Percentiles rank a stretch among this genome's conserved stretches.
These are phyloP conservation scores for Oncorhynchus clarkii DNA, from an alignment of 2,113 vertebrate genomes.

Conservation along the genomic window DNA sequence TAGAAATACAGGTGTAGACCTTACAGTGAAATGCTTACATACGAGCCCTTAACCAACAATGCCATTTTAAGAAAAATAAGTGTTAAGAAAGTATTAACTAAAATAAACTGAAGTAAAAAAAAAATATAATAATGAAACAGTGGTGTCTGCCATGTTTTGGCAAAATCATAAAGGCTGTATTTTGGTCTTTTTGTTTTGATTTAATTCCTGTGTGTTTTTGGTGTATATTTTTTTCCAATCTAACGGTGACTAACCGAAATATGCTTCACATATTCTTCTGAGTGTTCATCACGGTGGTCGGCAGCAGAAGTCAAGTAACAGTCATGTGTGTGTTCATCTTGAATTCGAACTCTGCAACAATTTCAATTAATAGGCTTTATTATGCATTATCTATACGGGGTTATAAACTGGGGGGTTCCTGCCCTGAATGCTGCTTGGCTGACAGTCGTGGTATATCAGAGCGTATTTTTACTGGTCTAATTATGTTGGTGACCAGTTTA, in stretches of 20 bases:
- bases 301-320: background rate
- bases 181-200: conserved; percentile 1
- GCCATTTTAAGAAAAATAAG: too few relatives aligned
- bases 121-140: background rate
- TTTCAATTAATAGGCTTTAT: background rate
- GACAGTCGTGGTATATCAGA: too few relatives aligned
- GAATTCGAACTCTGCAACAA: background rate
- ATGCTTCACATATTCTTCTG: conserved; percentile 3
- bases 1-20: too few relatives aligned
- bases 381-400: background rate
- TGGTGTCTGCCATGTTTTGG: background rate
- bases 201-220: background rate
- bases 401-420: too few relatives aligned
- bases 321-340: background rate
- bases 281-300: background rate
- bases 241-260: conserved; percentile 1
- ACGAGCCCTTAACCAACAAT: too few relatives aligned
- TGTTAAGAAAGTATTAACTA: too few relatives aligned
- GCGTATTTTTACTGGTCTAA: too few relatives aligned
- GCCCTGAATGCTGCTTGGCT: too few relatives aligned
- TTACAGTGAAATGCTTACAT: too few relatives aligned
- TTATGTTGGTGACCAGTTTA: too few relatives aligned
- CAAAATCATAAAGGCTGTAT: conserved; percentile 3
- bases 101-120: too few relatives aligned
- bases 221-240: background rate